Evolutionary conservation across 2,888 invertebrate species (phyloP).

Genomic region (Phymatocera aterrima): DNA sequence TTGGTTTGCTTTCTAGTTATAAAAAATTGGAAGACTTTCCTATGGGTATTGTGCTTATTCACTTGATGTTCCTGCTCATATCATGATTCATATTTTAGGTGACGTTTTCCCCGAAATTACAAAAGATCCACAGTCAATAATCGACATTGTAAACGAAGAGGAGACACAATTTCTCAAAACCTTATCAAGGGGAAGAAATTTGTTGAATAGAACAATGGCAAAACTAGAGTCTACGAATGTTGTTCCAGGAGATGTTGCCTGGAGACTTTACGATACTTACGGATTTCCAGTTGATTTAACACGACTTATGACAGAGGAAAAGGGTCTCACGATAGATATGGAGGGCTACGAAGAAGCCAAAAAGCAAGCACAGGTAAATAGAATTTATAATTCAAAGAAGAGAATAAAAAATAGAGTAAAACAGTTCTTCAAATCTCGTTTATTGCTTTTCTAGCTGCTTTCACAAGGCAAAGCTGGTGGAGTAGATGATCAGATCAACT

Average conservation of each 20-base stretch:
- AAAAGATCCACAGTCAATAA: conserved; percentile 93
- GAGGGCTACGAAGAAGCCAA: conserved; percentile 93
- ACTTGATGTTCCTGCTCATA: background rate
- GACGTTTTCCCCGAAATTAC: conserved; percentile 88
- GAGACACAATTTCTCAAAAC: conserved; percentile 99
- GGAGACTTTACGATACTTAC: conserved; percentile 99
- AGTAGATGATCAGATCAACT: conserved; percentile 88
- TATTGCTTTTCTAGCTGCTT: conserved; percentile 76
- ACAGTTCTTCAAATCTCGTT: background rate
- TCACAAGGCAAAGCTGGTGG: conserved; percentile 92
- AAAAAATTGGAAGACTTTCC: background rate
- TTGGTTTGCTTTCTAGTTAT: background rate
- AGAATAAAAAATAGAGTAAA: background rate
- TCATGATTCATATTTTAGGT: conserved; percentile 73
- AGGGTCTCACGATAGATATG: conserved; percentile 92
- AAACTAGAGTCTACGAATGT: conserved; percentile 84
- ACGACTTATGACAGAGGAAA: conserved; percentile 98
- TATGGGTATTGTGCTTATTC: background rate
- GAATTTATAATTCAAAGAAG: background rate
- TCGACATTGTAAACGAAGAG: conserved; percentile 98
- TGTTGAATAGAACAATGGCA: conserved; percentile 92
- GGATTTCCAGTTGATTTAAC: conserved; percentile 99
- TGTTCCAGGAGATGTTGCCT: conserved; percentile 97
- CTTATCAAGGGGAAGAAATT: conserved; percentile 89
- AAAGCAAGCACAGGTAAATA: conserved; percentile 86